Evolutionary conservation across 2,888 invertebrate species (phyloP).

Genomic region (Keiferia lycopersicella): DNA sequence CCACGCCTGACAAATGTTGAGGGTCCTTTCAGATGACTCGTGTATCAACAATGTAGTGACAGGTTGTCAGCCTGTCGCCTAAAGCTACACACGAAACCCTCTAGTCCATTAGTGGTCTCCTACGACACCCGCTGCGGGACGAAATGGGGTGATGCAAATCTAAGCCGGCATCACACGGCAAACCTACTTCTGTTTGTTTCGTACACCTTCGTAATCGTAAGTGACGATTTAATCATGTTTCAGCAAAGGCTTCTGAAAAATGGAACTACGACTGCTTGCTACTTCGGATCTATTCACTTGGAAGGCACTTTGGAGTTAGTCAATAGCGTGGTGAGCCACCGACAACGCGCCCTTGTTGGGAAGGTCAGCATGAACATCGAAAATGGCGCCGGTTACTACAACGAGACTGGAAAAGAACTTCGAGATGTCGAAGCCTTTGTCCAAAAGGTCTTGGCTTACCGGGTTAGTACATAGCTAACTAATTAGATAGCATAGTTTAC

Average conservation of each 20-base stretch:
- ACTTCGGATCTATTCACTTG: slow-evolving; percentile 90
- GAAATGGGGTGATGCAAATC: too few relatives aligned
- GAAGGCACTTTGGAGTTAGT: slow-evolving; percentile 87
- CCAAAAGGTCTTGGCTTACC: slow-evolving; percentile 62
- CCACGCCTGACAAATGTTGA: too few relatives aligned
- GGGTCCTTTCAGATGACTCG: too few relatives aligned
- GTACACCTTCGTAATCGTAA: too few relatives aligned
- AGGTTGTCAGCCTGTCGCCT: too few relatives aligned
- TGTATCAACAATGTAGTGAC: too few relatives aligned
- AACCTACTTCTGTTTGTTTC: background rate
- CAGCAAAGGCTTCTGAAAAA: slow-evolving; percentile 86
- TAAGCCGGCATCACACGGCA: too few relatives aligned
- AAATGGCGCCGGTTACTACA: slow-evolving; percentile 83
- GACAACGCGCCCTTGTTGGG: slow-evolving; percentile 92
- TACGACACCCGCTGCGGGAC: too few relatives aligned
- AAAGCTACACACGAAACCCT: too few relatives aligned
- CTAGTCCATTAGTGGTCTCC: too few relatives aligned
- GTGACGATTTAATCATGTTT: slow-evolving; percentile 35
- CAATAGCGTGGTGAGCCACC: slow-evolving; percentile 82
- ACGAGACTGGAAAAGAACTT: slow-evolving; percentile 82
- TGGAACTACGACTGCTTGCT: slow-evolving; percentile 95
- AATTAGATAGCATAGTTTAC: too few relatives aligned
- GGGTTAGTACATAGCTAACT: slow-evolving; percentile 1
- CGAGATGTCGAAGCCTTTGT: slow-evolving; percentile 84
- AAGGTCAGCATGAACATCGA: slow-evolving; percentile 92